phyloP scores from a whole-genome alignment of 2,888 invertebrate species.

The Apotomis capreana region DNA sequence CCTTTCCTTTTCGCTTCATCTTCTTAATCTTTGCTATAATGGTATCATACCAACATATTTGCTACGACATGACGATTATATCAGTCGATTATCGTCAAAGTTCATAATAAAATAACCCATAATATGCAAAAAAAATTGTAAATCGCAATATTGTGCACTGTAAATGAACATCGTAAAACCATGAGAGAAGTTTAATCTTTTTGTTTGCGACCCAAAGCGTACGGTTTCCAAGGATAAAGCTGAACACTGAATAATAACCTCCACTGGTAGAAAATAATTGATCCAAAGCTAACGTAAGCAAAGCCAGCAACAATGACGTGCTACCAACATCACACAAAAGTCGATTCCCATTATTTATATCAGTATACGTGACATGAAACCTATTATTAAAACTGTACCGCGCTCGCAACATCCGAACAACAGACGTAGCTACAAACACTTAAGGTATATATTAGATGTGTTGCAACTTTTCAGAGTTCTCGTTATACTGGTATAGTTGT shows the following conservation, averaged over 20 bases:
- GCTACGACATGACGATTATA: too few relatives aligned
- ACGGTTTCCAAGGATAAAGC: not conserved
- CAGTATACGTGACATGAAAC: slow-evolving; percentile 9
- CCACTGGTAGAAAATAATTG: not conserved
- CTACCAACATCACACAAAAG: not conserved
- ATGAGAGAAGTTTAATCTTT: too few relatives aligned
- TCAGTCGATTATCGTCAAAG: too few relatives aligned
- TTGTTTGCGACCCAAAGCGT: not conserved
- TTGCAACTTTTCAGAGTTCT: not conserved
- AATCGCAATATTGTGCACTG: too few relatives aligned
- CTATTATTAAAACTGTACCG: slow-evolving; percentile 10
- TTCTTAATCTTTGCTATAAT: too few relatives aligned
- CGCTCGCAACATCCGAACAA: not conserved
- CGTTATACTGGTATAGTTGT: slow-evolving; percentile 3
- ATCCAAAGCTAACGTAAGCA: not conserved
- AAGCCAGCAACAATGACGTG: not conserved
- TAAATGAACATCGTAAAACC: too few relatives aligned
- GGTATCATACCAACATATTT: too few relatives aligned
- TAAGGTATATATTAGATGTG: slow-evolving; percentile 25
- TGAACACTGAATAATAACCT: not conserved
- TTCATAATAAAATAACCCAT: too few relatives aligned
- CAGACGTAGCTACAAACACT: not conserved
- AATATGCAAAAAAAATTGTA: too few relatives aligned
- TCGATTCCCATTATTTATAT: slow-evolving; percentile 14
- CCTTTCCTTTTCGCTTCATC: too few relatives aligned